A percentile compares a stretch with the other conserved stretches of the same genome.
These are phyloP conservation scores for Hormiphora californensis DNA, from an alignment of 37 sponge, comb jelly and placozoan genomes.

Conservation along the genomic window DNA sequence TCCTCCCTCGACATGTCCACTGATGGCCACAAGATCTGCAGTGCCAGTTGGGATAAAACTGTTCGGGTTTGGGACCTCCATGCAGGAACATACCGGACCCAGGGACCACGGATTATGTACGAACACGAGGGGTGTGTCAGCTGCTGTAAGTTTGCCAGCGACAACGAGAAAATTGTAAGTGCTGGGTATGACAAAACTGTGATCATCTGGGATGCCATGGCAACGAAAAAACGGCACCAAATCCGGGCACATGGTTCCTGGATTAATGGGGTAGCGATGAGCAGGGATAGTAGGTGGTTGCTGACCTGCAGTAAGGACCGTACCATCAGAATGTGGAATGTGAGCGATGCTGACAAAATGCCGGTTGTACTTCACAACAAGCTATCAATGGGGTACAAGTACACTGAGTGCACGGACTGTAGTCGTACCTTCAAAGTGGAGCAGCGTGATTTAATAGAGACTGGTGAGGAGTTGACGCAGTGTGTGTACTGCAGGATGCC, in stretches of 20 bases:
- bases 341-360: constrained; percentile 16
- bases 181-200: constrained; percentile 33
- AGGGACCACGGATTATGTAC: constrained; percentile 64
- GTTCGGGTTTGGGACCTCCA: constrained; percentile 70
- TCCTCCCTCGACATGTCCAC: constrained; percentile 21
- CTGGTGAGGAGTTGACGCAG: constrained; percentile 5
- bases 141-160: constrained; percentile 65
- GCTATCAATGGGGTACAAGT: constrained; percentile 28
- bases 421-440: constrained; percentile 36
- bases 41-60: constrained; percentile 84
- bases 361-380: constrained; percentile 30
- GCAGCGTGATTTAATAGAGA: constrained; percentile 23
- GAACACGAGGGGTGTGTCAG: constrained; percentile 91
- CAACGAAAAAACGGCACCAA: constrained; percentile 24
- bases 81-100: constrained; percentile 47
- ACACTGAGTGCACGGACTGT: constrained; percentile 1
- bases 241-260: constrained; percentile 40
- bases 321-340: constrained; percentile 50
- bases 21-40: constrained; percentile 58
- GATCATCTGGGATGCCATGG: constrained; percentile 38
- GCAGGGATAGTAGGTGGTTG: not conserved
- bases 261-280: constrained; percentile 42
- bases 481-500: constrained; percentile 44
- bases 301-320: constrained; percentile 39
- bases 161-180: constrained; percentile 53